These are phyloP conservation scores for Irena cyanogastra DNA, from an alignment of 2,113 vertebrate genomes.

Conservation along the genomic window DNA sequence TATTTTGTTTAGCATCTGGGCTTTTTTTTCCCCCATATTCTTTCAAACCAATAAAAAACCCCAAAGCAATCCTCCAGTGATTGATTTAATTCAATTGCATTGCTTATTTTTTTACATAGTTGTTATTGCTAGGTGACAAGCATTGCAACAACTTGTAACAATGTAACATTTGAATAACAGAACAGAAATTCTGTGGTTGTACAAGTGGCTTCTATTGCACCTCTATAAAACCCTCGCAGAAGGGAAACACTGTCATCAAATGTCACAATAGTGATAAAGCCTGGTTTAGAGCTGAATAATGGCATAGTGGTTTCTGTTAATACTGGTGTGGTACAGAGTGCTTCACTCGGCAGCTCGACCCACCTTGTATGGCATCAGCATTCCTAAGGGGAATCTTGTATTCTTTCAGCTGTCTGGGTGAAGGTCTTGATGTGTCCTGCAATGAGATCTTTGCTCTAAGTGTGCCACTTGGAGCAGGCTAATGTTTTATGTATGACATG, in stretches of 20 bases:
- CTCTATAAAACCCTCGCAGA: not conserved
- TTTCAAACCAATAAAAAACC: not conserved
- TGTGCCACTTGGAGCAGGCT: not conserved
- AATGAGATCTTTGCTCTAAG: not conserved
- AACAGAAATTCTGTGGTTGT: not conserved
- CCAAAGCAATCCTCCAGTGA: not conserved
- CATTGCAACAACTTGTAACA: not conserved
- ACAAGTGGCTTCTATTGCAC: not conserved
- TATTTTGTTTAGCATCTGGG: not conserved
- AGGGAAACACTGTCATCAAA: not conserved
- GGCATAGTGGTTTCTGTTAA: not conserved
- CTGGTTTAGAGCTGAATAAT: not conserved
- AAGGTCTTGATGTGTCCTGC: not conserved
- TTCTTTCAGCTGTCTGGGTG: not conserved
- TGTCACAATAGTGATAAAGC: not conserved
- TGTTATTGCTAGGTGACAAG: not conserved
- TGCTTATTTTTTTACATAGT: not conserved
- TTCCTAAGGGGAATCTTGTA: not conserved
- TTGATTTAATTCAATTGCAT: not conserved
- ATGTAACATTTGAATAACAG: not conserved
- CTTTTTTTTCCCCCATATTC: not conserved
- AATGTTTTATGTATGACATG: not conserved
- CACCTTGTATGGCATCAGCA: not conserved
- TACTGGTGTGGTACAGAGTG: not conserved
- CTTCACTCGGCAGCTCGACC: not conserved